Evolutionary conservation across 2,888 invertebrate species (phyloP), one percentile per base, ranked within the genome.

Genomic region (Cryptops parisi): DNA sequence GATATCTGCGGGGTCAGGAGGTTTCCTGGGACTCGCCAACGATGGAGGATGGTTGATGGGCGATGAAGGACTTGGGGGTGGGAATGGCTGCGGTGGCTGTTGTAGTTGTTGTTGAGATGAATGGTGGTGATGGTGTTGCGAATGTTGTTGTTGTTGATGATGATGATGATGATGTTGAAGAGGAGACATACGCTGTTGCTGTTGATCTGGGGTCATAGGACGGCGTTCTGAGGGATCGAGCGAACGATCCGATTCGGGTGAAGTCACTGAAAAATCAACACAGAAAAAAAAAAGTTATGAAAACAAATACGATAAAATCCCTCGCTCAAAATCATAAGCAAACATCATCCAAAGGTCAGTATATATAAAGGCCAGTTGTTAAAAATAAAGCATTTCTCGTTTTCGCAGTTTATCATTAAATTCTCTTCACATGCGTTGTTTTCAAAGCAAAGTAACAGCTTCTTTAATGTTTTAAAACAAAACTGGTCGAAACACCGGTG

Each of bases 1-100:
- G 62, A 76, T 76, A 65, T 79, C 79, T 27, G 78, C 23, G 5
- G 50, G 50, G 40, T 50, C 50, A 3, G 50, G 50, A 15, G 50
- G 50, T 26, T 50, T 50, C 41, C 27, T 40, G 78, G 73, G 56
- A 57, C 55, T 76, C 53, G 76, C 76, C 44, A 73, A 74, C 56
- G 72, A 53, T 59, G 43, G 47, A 54, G 39, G 54, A 54, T 41
- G 41, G 21, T 40, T 19, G 9, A 50, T 26, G 4, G 50, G 50
- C 17, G 50, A 50, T 9, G 50, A n/a, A 15, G 40, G 50, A 39
- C 24, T 22, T 2, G 17, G 21, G 12, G 50, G 25, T n/a, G 50
- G 40, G 3, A 47, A 17, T 1, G 47, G 17, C 25, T 47, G 47
- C 21, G 21, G 22, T 15, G 44, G 44, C 21, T 22, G 24, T 19